Conservation (phyloP, 2,888 invertebrate genomes). For the Meiosimyza platycephala region DNA sequence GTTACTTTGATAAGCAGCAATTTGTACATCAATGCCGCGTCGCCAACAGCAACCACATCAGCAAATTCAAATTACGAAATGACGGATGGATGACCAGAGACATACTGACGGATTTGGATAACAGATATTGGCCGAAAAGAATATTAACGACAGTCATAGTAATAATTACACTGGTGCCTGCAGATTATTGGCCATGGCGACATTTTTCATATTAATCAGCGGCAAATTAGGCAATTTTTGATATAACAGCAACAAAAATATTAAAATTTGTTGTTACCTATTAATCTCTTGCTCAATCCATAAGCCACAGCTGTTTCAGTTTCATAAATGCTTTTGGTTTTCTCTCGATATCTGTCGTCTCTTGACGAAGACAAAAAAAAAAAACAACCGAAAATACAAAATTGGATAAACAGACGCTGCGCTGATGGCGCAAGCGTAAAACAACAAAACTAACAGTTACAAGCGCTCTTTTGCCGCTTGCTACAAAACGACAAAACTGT, state of each 20-base stretch:
- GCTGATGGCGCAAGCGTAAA: conserved; percentile 18
- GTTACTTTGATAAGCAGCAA: too few species aligned
- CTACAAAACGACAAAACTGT: conserved; percentile 46
- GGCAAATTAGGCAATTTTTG: conserved; percentile 44
- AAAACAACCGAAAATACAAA: conserved; percentile 21
- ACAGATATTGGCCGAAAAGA: not conserved
- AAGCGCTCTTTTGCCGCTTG: conserved; percentile 20
- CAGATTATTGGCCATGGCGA: conserved; percentile 46
- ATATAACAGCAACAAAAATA: conserved; percentile 29
- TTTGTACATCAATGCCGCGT: too few species aligned
- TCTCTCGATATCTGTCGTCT: conserved; percentile 43
- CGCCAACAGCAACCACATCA: not conserved
- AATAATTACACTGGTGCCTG: not conserved
- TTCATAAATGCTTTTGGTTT: conserved; percentile 39
- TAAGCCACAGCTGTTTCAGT: conserved; percentile 19
- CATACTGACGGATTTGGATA: not conserved
- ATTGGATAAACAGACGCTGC: conserved; percentile 43
- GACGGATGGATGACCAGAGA: conserved; percentile 36
- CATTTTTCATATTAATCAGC: conserved; percentile 42
- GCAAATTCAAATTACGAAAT: too few species aligned
- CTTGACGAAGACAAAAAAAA: not conserved
- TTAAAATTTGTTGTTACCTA: conserved; percentile 34
- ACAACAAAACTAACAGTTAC: not conserved
- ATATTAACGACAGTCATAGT: not conserved
- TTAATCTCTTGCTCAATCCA: conserved; percentile 29